Base-by-base conservation (phyloP, 1,140 invertebrate species). In the Tetragonula clypearis region DNA sequence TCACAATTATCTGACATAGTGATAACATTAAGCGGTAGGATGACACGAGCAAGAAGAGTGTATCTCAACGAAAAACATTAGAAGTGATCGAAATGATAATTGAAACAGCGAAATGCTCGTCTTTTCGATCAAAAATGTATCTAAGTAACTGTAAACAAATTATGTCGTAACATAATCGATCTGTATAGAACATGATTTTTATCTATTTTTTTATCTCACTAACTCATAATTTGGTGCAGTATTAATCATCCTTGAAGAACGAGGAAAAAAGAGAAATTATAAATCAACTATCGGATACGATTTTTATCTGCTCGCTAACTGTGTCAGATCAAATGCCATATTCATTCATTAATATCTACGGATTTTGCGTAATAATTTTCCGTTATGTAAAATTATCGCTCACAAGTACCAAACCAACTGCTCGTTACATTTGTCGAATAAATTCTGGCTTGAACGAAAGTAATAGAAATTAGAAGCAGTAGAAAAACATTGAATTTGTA, bases 1-100 rank as follows among this genome's bases (percentile, higher is more conserved):
- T 90, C 89, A 90, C 58, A 85, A 84, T 90, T 90, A 90, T 91
- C 89, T 88, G 85, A 87, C 66, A 55, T 56, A 35, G 6, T 15
- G 90, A 91, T 91, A 91, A 91, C 85, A 84, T 58, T 66, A 49
- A 53, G 35, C 55, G 35, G 15, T 17, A 21, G 56, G 66, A 66
- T 41, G 76, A 84, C 87, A 87, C 55, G 19, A 15, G 35, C 26
- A 30, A 23, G 62, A 58, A 26, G 77, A 73, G 58, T 21, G 35
- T 62, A 26, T 80, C 80, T 84, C 62, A 88, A 84, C 71, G 75
- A 35, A 17, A 12, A 81, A 66, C 58, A 49, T 49, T 58, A 73
- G 41, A 69, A 62, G 9, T 9, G 30, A n/a, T 62, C 26, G 30
- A 65, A 55, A 71, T 3, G 74, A 88, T 85, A 69, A 88, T 87